These are phyloP conservation scores for Collichthys lucidus DNA, from an alignment of 2,113 vertebrate genomes.

Conservation along the genomic window DNA sequence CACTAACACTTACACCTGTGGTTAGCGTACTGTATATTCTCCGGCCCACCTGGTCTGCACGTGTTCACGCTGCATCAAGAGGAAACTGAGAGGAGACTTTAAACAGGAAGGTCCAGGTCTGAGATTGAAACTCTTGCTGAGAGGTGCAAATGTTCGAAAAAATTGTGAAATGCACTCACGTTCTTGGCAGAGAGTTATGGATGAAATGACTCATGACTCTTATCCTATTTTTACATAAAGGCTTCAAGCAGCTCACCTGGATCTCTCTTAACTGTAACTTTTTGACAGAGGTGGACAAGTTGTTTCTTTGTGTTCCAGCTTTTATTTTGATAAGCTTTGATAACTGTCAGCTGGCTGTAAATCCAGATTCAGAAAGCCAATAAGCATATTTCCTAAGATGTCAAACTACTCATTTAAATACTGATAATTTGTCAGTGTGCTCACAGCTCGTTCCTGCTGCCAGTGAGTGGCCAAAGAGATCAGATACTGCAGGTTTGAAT, in stretches of 20 bases:
- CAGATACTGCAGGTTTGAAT: not conserved
- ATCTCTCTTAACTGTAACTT: not conserved
- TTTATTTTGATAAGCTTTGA: not conserved
- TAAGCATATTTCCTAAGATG: not conserved
- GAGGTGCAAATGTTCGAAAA: not conserved
- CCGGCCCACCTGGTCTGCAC: slow-evolving; percentile 34
- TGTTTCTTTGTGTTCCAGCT: not conserved
- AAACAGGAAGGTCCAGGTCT: not conserved
- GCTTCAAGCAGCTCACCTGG: no score
- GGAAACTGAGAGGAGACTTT: slow-evolving; percentile 31
- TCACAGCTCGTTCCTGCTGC: not conserved
- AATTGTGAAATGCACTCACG: not conserved
- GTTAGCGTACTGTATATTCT: slow-evolving; percentile 26
- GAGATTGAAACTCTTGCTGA: not conserved
- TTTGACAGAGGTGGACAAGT: not conserved
- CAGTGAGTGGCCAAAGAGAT: not conserved
- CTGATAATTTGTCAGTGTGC: slow-evolving; percentile 6
- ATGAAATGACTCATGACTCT: no score
- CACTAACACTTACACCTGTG: slow-evolving; percentile 33
- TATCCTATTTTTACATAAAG: no score
- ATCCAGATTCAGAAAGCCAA: not conserved
- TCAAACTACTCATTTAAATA: not conserved
- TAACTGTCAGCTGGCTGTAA: not conserved
- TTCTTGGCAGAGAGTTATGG: not conserved
- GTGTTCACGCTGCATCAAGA: slow-evolving; percentile 18